phyloP scores from a whole-genome alignment of 2,888 invertebrate species.

The Hetaerina titia region DNA sequence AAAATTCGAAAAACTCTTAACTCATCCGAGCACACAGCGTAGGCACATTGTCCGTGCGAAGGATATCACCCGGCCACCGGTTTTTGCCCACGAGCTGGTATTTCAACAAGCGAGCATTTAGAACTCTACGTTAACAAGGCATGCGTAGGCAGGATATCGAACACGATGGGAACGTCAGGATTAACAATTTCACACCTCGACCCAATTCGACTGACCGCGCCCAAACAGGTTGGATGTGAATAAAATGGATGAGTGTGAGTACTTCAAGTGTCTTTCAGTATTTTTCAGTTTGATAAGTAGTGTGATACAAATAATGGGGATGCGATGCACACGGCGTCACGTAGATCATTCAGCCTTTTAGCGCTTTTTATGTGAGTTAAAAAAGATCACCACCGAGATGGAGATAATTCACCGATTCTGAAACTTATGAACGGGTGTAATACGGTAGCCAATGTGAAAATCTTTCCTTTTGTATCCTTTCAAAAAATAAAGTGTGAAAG shows the following conservation, averaged over 20 bases:
- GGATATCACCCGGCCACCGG: constrained; percentile 17
- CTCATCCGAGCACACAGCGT: neutral
- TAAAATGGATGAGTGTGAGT: neutral
- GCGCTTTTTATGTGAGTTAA: neutral
- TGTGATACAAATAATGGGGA: neutral
- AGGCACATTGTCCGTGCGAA: neutral
- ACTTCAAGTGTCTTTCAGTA: neutral
- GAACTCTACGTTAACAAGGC: neutral
- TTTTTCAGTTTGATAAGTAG: too few relatives aligned
- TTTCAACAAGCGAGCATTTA: neutral
- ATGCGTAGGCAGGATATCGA: neutral
- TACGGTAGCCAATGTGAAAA: neutral
- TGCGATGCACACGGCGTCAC: neutral
- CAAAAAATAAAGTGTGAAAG: neutral
- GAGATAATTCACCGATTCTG: neutral
- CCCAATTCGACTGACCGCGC: neutral
- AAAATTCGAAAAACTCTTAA: neutral
- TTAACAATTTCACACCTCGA: constrained; percentile 16
- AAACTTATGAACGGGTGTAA: neutral
- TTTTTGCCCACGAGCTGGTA: neutral
- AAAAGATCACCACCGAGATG: neutral
- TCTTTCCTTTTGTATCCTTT: neutral
- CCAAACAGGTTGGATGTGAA: neutral
- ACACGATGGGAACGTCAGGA: neutral
- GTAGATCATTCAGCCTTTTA: neutral